Conservation (phyloP, 64 coral and sea anemone genomes). For the Montipora foliosa region DNA sequence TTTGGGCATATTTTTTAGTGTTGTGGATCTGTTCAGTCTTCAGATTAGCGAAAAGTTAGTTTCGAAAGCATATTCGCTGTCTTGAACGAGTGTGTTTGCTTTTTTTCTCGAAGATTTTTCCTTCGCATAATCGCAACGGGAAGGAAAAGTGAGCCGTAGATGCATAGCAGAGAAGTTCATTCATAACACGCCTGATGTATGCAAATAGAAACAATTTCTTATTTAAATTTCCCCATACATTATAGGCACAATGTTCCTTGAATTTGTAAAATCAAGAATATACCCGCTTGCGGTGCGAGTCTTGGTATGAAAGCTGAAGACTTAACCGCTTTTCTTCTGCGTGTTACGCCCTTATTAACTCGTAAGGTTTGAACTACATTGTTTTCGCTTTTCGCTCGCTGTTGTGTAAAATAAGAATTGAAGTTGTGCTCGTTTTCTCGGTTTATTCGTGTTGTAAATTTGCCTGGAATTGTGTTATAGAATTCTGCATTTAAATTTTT, state of each 20-base stretch:
- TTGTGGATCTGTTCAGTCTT: conserved; percentile 3
- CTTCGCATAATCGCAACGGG: not conserved
- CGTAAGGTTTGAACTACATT: conserved; percentile 34
- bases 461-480: not conserved
- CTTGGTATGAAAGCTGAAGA: not conserved
- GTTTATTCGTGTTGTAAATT: not conserved
- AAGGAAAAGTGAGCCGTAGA: conserved; percentile 41
- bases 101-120: too few relatives aligned
- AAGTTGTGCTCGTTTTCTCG: not conserved
- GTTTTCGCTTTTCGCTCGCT: not conserved
- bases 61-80: not conserved
- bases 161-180: conserved; percentile 63
- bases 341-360: conserved; percentile 33
- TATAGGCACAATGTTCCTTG: conserved; percentile 88
- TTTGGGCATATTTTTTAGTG: conserved; percentile 32
- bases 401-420: not conserved
- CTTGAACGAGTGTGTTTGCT: not conserved
- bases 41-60: not conserved
- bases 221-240: conserved; percentile 99
- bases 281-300: not conserved
- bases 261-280: conserved; percentile 86
- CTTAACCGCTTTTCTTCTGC: not conserved
- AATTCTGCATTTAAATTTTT: not conserved
- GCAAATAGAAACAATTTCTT: conserved; percentile 99
- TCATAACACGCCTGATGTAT: conserved; percentile 88